Evolutionary conservation across 2,888 invertebrate genomes (phyloP), one percentile per base, ranked within the genome.

Genomic region (Luperina nickerlii): DNA sequence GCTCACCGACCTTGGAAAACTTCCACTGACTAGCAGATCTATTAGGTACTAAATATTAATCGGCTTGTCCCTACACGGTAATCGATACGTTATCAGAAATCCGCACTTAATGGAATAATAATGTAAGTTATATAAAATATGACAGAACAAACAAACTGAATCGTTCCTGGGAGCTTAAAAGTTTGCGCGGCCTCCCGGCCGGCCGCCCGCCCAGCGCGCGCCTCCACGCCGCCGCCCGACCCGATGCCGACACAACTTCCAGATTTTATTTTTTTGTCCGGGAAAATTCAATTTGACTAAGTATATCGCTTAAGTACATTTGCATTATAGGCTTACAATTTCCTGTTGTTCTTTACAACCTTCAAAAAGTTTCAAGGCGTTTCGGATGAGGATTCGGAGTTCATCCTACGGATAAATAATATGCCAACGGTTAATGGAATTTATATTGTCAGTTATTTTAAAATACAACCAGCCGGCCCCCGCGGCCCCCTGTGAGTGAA

Each of bases 301-400:
- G 92, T 91, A 91, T 87, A 89, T 87, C 90, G 88, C 89, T 91
- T 92, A 92, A 90, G 90, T 90, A 91, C 89, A 90, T 92, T 91
- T 89, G 90, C 85, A 92, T 93, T 94, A 92, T 85, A 87, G 89
- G 90, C 91, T 93, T 92, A 92, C 90, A 87, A 90, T 90, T 90
- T 89, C 82, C 78, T 88, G 88, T 92, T 90, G 88, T 91, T 90
- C 89, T 92, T 92, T 91, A 91, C 90, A 90, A 89, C 80, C 87
- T 86, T 85, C 86, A 87, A 88, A 91, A 91, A 91, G 87, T 90
- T 90, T 87, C 68, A 82, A 87, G 81, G 78, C 82, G 85, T 80
- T 89, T 81, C 83, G 66, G 79, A 76, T 78, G 38, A 81, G 80
- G 81, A 85, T 82, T 76, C 67, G 75, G 79, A n/a, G 65, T 82